Conservation (phyloP, 2,797 vertebrate species). For the Nothura maculosa region DNA sequence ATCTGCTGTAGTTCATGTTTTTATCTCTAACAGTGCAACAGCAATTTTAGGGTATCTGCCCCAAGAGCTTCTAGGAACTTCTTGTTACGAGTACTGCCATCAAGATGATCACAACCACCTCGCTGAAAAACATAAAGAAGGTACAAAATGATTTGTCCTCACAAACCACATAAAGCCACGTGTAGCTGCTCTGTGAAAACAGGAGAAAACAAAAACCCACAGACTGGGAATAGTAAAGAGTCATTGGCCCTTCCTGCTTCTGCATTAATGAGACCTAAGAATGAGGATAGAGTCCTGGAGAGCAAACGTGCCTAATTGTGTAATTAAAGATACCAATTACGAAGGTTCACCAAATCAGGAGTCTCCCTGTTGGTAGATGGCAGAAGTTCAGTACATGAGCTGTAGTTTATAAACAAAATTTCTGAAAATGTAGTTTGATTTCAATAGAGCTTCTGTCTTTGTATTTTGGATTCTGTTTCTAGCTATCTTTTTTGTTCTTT, state of each 20-base stretch:
- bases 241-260: not conserved
- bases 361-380: not conserved
- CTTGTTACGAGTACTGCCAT: conserved; percentile 97
- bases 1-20: conserved; percentile 18
- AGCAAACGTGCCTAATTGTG: not conserved
- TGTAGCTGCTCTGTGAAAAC: not conserved
- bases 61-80: conserved; percentile 95
- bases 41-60: conserved; percentile 95
- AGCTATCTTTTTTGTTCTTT: not conserved
- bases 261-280: not conserved
- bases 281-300: not conserved
- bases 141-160: conserved; percentile 64
- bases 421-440: not conserved
- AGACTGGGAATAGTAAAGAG: not conserved
- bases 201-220: not conserved
- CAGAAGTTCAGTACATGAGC: not conserved
- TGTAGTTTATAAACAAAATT: not conserved
- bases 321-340: not conserved
- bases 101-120: conserved; percentile 93
- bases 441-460: not conserved
- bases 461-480: not conserved
- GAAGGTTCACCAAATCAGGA: not conserved
- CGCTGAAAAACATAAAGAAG: conserved; percentile 93
- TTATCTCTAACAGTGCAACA: conserved; percentile 86
- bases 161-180: not conserved